Evolutionary conservation across 2,113 vertebrate species (phyloP).

Genomic region (Seriola rivoliana): DNA sequence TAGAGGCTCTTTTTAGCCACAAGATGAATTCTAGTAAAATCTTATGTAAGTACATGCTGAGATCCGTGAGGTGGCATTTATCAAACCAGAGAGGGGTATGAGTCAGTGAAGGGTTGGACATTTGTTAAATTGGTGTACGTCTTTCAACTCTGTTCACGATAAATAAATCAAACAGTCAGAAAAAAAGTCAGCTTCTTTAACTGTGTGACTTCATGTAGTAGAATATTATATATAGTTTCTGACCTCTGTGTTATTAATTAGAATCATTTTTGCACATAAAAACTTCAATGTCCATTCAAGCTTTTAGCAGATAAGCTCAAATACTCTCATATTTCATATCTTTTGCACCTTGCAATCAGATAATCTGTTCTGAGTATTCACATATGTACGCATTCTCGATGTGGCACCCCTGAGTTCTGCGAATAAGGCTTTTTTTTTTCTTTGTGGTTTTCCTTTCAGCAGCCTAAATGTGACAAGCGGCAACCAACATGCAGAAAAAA

Average conservation of each 20-base stretch:
- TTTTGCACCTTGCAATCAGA: constrained; percentile 23
- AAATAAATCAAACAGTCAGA: background rate
- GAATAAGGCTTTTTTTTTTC: constrained; percentile 70
- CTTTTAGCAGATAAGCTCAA: constrained; percentile 7
- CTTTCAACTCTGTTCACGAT: background rate
- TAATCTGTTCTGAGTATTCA: constrained; percentile 9
- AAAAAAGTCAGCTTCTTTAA: background rate
- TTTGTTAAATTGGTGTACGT: background rate
- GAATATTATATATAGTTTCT: background rate
- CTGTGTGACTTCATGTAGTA: background rate
- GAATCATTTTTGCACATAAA: background rate
- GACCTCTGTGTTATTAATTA: background rate
- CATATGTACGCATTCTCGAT: background rate
- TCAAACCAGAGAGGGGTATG: background rate
- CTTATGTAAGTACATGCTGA: background rate
- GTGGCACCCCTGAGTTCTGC: constrained; percentile 47
- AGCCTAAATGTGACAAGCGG: constrained; percentile 49
- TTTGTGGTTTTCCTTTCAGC: constrained; percentile 67
- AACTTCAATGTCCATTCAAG: background rate
- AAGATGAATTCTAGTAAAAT: constrained; percentile 15
- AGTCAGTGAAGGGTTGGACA: constrained; percentile 7
- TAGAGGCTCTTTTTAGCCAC: background rate
- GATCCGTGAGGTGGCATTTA: background rate
- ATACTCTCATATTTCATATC: background rate
- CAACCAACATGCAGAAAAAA: constrained; percentile 42